phyloP scores from a whole-genome alignment of 2,888 invertebrate species.

The Drosophila falleni region DNA sequence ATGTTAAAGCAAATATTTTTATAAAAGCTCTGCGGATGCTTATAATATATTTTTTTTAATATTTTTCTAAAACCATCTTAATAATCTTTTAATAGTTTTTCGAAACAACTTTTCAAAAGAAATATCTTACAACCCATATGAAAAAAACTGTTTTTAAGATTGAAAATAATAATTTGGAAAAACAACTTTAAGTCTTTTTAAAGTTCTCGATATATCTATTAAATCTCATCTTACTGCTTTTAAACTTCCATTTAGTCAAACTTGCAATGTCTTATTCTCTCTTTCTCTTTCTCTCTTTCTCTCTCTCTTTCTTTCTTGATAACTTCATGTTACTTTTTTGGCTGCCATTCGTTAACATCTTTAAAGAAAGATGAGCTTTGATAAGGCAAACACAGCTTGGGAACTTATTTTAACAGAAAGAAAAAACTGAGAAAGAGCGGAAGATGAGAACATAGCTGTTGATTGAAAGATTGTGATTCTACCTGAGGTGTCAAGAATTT shows the following conservation, averaged over 20 bases:
- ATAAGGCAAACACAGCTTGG: constrained; percentile 14
- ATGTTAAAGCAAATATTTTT: neutral
- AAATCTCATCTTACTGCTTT: neutral
- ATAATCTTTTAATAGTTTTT: neutral
- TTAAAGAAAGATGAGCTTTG: constrained; percentile 13
- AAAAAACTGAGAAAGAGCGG: neutral
- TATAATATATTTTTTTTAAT: neutral
- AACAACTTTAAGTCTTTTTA: neutral
- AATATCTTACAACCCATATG: neutral
- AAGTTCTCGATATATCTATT: neutral
- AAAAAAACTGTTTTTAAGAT: neutral
- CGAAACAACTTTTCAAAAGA: neutral
- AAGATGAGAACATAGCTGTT: constrained; percentile 7
- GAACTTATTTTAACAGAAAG: neutral
- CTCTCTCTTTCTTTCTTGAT: too few species aligned
- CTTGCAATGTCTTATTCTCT: neutral
- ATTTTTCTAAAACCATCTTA: neutral
- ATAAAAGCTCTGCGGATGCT: neutral
- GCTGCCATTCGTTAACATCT: constrained; percentile 8
- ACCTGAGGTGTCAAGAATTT: constrained; percentile 4
- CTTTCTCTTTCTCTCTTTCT: too few species aligned
- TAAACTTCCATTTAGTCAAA: neutral
- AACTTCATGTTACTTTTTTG: constrained; percentile 2
- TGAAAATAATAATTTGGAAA: neutral
- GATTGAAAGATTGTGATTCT: constrained; percentile 22